Evolutionary conservation across 2,888 invertebrate species (phyloP).

Genomic region (Plemyria rubiginata): DNA sequence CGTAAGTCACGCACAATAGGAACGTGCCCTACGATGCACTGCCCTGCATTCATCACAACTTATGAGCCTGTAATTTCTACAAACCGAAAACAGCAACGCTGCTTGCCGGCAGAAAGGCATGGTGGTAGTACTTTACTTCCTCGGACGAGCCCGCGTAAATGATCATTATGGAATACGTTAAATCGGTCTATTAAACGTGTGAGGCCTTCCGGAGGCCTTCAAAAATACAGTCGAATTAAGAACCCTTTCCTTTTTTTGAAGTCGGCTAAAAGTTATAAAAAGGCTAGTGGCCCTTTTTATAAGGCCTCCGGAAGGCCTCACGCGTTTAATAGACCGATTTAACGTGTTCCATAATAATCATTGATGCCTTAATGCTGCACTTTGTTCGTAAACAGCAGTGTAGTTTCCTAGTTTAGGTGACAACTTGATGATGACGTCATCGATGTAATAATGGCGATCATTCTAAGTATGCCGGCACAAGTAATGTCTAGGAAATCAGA

Average conservation of each 20-base stretch:
- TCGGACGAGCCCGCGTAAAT: background rate
- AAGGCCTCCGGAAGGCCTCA: too few relatives aligned
- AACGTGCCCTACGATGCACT: too few relatives aligned
- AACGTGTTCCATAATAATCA: background rate
- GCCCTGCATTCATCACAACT: too few relatives aligned
- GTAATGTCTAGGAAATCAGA: conserved; percentile 27
- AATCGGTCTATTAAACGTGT: background rate
- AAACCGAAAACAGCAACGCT: too few relatives aligned
- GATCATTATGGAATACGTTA: background rate
- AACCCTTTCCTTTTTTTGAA: too few relatives aligned
- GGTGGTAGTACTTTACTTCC: too few relatives aligned
- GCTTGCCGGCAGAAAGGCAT: too few relatives aligned
- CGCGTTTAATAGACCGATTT: background rate
- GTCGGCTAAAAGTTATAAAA: too few relatives aligned
- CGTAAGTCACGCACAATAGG: too few relatives aligned
- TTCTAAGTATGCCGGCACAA: conserved; percentile 11
- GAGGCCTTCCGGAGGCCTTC: too few relatives aligned
- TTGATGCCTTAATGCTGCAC: background rate
- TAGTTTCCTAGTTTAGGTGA: conserved; percentile 39
- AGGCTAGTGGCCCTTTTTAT: background rate
- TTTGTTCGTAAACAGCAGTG: conserved; percentile 21
- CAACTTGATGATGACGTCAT: conserved; percentile 39
- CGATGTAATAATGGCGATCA: conserved; percentile 35
- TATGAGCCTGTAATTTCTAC: too few relatives aligned
- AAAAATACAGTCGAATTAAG: too few relatives aligned